Evolutionary conservation across 2,888 invertebrate species (phyloP).

Genomic region (Torymus tubicola): DNA sequence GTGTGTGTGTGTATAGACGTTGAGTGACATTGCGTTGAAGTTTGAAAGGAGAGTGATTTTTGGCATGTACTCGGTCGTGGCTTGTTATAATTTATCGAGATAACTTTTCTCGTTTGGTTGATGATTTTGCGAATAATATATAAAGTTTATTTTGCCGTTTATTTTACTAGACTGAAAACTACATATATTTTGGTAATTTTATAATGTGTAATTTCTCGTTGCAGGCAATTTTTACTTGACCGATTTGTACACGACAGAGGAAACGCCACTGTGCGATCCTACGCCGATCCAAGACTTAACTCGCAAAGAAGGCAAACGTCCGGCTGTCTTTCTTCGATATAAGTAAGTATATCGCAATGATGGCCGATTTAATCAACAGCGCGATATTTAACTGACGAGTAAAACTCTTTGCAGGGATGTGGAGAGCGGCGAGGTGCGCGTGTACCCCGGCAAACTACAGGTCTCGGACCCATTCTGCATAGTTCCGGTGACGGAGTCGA

Average conservation of each 20-base stretch:
- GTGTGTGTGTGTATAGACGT: too few relatives aligned
- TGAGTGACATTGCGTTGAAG: too few relatives aligned
- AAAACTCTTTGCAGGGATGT: constrained; percentile 85
- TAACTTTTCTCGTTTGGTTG: too few relatives aligned
- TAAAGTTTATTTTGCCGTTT: too few relatives aligned
- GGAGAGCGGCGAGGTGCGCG: constrained; percentile 92
- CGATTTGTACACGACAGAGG: constrained; percentile 89
- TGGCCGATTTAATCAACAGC: background rate
- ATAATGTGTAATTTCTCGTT: constrained; percentile 30
- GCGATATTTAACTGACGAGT: background rate
- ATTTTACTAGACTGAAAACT: too few relatives aligned
- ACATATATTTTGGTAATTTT: too few relatives aligned
- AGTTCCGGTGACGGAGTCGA: constrained; percentile 91
- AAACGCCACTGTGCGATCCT: constrained; percentile 91
- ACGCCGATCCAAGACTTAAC: constrained; percentile 90
- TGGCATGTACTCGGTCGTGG: too few relatives aligned
- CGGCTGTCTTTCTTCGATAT: constrained; percentile 96
- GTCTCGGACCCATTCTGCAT: constrained; percentile 88
- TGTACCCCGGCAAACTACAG: constrained; percentile 94
- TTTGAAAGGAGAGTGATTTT: too few relatives aligned
- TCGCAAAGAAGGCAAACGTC: constrained; percentile 94
- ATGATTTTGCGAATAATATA: too few relatives aligned
- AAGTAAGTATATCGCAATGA: constrained; percentile 79
- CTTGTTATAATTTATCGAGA: too few relatives aligned
- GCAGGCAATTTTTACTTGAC: constrained; percentile 88